Evolutionary conservation across 2,113 vertebrate genomes (phyloP).

Genomic region (Megaleporinus macrocephalus): DNA sequence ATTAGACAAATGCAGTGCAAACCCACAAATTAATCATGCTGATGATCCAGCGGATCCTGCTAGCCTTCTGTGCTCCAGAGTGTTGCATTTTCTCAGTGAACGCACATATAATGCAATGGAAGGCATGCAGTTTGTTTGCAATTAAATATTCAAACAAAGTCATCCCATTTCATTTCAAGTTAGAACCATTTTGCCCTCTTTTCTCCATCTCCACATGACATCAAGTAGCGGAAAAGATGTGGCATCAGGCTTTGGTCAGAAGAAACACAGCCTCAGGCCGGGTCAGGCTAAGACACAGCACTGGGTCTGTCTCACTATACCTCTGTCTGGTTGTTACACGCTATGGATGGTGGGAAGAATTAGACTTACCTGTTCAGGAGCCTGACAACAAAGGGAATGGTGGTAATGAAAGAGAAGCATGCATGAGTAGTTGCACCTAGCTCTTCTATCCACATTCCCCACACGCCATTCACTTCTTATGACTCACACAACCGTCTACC

Average conservation of each 20-base stretch:
- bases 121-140: slow-evolving; percentile 58
- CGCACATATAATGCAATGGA: slow-evolving; percentile 58
- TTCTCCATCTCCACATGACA: slow-evolving; percentile 48
- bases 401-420: slow-evolving; percentile 59
- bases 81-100: slow-evolving; percentile 37
- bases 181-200: slow-evolving; percentile 22
- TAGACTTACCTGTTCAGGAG: slow-evolving; percentile 69
- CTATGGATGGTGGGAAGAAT: slow-evolving; percentile 16
- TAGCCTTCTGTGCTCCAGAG: slow-evolving; percentile 21
- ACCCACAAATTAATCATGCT: slow-evolving; percentile 58
- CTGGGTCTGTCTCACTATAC: slow-evolving; percentile 57
- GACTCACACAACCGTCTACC: slow-evolving; percentile 29
- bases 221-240: slow-evolving; percentile 71
- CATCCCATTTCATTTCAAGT: slow-evolving; percentile 48
- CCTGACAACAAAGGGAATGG: slow-evolving; percentile 19
- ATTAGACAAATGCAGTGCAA: slow-evolving; percentile 53
- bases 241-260: slow-evolving; percentile 61
- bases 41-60: slow-evolving; percentile 29
- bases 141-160: slow-evolving; percentile 38
- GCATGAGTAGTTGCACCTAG: slow-evolving; percentile 53
- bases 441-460: slow-evolving; percentile 48
- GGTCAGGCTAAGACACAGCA: slow-evolving; percentile 56
- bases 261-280: slow-evolving; percentile 55
- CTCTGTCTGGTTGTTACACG: slow-evolving; percentile 17
- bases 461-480: slow-evolving; percentile 40